phyloP scores from a whole-genome alignment of 2,888 invertebrate genomes.

The Chymomyza caudatula region DNA sequence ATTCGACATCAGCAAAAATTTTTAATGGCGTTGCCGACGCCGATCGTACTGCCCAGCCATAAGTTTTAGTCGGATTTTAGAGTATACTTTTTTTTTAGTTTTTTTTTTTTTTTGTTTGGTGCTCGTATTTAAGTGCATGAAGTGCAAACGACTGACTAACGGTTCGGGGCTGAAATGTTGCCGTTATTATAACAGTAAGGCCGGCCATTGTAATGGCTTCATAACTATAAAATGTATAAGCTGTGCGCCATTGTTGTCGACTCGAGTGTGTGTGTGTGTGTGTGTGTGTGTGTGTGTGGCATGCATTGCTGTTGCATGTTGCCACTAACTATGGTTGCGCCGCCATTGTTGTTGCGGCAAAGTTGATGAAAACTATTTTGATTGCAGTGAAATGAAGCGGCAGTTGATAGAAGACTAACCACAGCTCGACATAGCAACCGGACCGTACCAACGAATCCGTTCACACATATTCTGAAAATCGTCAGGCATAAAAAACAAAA shows the following conservation, averaged over 20 bases:
- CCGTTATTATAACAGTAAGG: neutral
- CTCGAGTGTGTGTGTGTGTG: neutral
- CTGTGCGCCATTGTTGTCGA: constrained; percentile 43
- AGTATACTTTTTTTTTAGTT: neutral
- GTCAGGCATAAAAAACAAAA: no score
- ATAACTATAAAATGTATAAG: constrained; percentile 58
- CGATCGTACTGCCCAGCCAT: neutral
- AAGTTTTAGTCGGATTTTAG: neutral
- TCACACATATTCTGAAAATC: no score
- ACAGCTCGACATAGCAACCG: neutral
- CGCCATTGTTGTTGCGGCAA: constrained; percentile 29
- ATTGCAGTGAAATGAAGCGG: constrained; percentile 26
- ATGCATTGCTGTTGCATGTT: constrained; percentile 29
- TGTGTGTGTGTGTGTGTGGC: neutral
- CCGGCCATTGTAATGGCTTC: constrained; percentile 40
- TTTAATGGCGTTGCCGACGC: constrained; percentile 44
- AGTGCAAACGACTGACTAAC: neutral
- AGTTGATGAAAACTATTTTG: constrained; percentile 49
- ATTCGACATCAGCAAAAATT: constrained; percentile 60
- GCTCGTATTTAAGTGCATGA: neutral
- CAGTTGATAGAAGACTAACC: neutral
- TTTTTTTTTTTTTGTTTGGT: constrained; percentile 1
- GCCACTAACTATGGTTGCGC: constrained; percentile 25
- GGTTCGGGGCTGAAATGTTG: neutral
- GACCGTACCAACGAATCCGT: no score